Base-by-base conservation (phyloP, 2,797 vertebrate species). In the Lacerta agilis region DNA sequence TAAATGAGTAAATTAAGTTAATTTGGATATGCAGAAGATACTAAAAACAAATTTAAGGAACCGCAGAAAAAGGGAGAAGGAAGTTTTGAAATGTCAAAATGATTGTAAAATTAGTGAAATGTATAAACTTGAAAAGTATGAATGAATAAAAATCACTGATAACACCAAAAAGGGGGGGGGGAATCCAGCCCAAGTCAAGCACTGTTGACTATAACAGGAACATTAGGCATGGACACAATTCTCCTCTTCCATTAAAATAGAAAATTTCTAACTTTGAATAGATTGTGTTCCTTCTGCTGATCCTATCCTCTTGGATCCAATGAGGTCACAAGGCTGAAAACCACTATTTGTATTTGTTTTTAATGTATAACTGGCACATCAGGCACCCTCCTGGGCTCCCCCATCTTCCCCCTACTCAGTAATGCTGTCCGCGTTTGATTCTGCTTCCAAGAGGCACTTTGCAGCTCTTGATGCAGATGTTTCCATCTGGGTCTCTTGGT, bases 401-500 rank as follows among this genome's bases (percentile, higher is more conserved):
- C 79, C 75, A 6, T 38, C 25, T 87, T 66, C 58, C 87, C 82
- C 86, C 87, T 91, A 92, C 90, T 93, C 90, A 94, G 87, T 82
- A 90, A 88, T 89, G 91, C 91, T 89, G 89, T 91, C 92, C 85
- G 80, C 87, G 87, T 93, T 93, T 58, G 1, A 64, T 78, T 92
- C 90, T 91, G 88, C 88, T 95, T 93, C 92, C 94, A 93, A 91
- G 86, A 94, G 49, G 45, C 90, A 86, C 78, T 92, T 89, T 92
- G 87, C 92, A 87, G 87, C 82, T 90, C 91, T 88, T 88, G 82
- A 93, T 92, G 89, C 82, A 82, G 88, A 93, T 93, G 90, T 86
- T 95, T 92, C 91, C 91, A 94, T 92, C 95, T 94, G 87, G 83
- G 72, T 91, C 93, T 94, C 92, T 92, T 92, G 93, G 79, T 93